Evolutionary conservation across 2,797 vertebrate genomes (phyloP).

Genomic region (Gymnodraco acuticeps): DNA sequence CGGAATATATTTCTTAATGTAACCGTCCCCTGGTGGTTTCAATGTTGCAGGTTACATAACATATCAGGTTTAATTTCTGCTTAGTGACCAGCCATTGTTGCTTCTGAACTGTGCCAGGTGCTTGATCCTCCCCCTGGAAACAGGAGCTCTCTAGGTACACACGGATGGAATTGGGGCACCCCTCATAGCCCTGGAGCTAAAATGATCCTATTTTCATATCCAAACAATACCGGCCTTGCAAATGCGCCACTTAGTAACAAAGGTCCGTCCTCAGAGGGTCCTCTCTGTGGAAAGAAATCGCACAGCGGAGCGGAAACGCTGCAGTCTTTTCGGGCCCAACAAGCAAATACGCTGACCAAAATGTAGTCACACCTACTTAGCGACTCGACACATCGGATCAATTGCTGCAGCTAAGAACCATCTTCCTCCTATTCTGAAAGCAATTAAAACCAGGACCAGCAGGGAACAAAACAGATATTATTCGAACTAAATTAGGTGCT

Average conservation of each 20-base stretch:
- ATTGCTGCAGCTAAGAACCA: constrained; percentile 50
- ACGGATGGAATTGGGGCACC: constrained; percentile 44
- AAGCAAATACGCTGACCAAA: constrained; percentile 66
- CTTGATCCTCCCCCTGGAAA: constrained; percentile 65
- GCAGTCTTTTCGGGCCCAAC: constrained; percentile 33
- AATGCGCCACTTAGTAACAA: constrained; percentile 20
- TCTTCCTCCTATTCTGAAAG: constrained; percentile 41
- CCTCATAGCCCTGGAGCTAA: constrained; percentile 31
- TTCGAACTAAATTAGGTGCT: constrained; percentile 38
- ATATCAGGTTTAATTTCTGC: constrained; percentile 46
- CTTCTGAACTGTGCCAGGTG: constrained; percentile 57
- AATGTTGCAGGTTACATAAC: not conserved
- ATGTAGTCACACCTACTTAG: constrained; percentile 64
- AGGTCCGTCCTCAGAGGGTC: constrained; percentile 1
- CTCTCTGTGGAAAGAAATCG: constrained; percentile 15
- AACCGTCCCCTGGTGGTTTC: too few species aligned
- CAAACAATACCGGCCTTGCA: constrained; percentile 17
- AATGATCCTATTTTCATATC: constrained; percentile 53
- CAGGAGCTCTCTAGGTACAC: constrained; percentile 52
- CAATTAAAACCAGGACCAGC: constrained; percentile 56
- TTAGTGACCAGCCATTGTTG: constrained; percentile 39
- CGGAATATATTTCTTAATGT: too few species aligned
- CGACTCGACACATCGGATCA: constrained; percentile 46
- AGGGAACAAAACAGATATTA: constrained; percentile 24
- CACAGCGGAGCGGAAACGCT: constrained; percentile 30